Evolutionary conservation across 2,888 invertebrate genomes (phyloP).

Genomic region (Hyles lineata): DNA sequence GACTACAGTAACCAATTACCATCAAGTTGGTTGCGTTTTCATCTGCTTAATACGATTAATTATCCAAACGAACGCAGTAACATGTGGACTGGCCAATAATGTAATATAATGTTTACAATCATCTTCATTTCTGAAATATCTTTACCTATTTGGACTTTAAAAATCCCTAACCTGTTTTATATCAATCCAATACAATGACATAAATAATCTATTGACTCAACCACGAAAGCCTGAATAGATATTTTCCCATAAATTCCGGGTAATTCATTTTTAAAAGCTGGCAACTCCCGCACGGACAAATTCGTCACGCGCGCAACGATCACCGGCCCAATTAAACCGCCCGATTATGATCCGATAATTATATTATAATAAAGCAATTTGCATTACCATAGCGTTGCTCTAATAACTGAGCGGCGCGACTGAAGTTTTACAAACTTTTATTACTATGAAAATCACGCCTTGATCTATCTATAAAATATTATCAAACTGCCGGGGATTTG

Average conservation of each 20-base stretch:
- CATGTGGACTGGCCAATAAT: too few relatives aligned
- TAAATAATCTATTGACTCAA: neutral
- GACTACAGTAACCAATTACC: too few relatives aligned
- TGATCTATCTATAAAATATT: conserved; percentile 3
- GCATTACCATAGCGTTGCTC: conserved; percentile 71
- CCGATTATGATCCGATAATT: conserved; percentile 68
- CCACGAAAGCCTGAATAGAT: neutral
- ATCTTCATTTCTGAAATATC: too few relatives aligned
- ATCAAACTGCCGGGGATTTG: neutral
- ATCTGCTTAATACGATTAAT: too few relatives aligned
- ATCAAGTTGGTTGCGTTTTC: too few relatives aligned
- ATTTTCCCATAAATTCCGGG: conserved; percentile 17
- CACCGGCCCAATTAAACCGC: conserved; percentile 73
- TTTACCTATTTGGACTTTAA: too few relatives aligned
- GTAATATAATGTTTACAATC: too few relatives aligned
- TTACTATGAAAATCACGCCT: conserved; percentile 61
- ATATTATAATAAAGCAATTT: conserved; percentile 74
- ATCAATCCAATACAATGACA: too few relatives aligned
- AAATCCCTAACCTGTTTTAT: too few relatives aligned
- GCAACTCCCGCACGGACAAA: conserved; percentile 53
- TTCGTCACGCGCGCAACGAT: conserved; percentile 69
- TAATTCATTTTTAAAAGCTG: conserved; percentile 31
- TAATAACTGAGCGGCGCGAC: conserved; percentile 69
- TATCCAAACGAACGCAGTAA: too few relatives aligned
- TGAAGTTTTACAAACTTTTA: conserved; percentile 59